Percentiles rank a stretch among this genome's conserved stretches.
Evolutionary conservation across 2,113 vertebrate species (phyloP).

Genomic region (Nycticorax nycticorax): DNA sequence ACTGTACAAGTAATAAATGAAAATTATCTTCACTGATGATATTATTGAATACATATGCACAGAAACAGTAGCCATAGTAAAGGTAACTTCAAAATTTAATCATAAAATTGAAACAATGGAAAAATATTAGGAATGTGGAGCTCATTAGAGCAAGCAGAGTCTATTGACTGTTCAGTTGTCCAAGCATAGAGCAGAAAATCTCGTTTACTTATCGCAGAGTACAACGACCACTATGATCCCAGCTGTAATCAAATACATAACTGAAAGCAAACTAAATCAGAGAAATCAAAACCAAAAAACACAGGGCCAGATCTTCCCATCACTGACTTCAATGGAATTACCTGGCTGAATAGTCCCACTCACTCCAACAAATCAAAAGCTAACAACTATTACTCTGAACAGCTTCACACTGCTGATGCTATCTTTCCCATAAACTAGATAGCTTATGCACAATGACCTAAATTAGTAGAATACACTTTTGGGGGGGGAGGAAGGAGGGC

Average conservation of each 20-base stretch:
- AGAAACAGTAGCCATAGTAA: conserved; percentile 5
- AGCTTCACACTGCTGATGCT: background rate
- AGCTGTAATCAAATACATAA: conserved; percentile 9
- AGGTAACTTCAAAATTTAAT: conserved; percentile 49
- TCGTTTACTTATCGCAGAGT: conserved; percentile 31
- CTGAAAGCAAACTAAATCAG: conserved; percentile 9
- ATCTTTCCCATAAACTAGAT: background rate
- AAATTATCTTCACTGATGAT: background rate
- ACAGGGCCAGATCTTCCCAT: background rate
- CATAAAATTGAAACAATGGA: conserved; percentile 25
- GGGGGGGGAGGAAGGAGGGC: background rate
- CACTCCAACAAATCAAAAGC: conserved; percentile 21
- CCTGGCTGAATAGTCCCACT: conserved; percentile 2
- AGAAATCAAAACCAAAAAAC: background rate
- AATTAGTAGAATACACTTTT: background rate
- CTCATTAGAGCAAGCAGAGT: conserved; percentile 1
- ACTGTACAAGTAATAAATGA: background rate
- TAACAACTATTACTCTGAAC: conserved; percentile 11
- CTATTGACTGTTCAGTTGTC: conserved; percentile 19
- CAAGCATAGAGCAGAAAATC: background rate
- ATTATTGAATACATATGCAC: background rate
- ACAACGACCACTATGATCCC: conserved; percentile 15
- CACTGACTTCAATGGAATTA: background rate
- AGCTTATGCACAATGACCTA: background rate
- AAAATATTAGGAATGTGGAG: conserved; percentile 11